Base-by-base conservation (phyloP, 2,888 invertebrate species). In the Caenorhabditis drosophilae region DNA sequence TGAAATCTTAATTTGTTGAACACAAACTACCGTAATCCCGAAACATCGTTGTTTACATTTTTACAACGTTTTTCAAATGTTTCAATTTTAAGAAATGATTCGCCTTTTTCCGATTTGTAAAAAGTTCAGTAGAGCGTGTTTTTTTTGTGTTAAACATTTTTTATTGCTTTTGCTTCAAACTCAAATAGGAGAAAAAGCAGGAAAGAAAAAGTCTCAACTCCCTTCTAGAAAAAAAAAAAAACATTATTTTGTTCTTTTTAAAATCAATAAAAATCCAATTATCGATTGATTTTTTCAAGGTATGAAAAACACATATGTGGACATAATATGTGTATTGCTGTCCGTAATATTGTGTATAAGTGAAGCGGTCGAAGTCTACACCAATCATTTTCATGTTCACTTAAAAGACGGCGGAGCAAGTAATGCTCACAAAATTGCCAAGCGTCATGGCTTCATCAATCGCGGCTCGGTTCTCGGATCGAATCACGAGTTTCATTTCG, bases 351-450 rank as follows among this genome's bases (percentile, higher is more conserved):
- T 63, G 50, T 53, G 53, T 42, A 58, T 63, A 22, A 49, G 54
- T 54, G 64, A 62, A 41, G 38, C 70, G 45, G 58, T 73, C 58
- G 68, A 92, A 84, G 89, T 97, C 80, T 93, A 93, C 88, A 96
- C 95, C 85, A 96, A 95, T 86, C 91, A 92, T 56, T 97, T 97
- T 88, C 88, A 93, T 85, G 95, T 97, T 80, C 89, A 90, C 57
- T 57, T 72, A 52, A 76, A 76, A 79, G 90, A 76, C 55, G 71
- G 78, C 60, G 70, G 78, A 59, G 89, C 71, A 44, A 77, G 76
- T 23, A 71, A 77, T 82, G 96, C 93, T 50, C 90, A 90, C 84
- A 85, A 88, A 75, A 89, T 97, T 71, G 96, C 96, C 64, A 87
- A 88, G 73, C 88, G 90, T 83, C 91, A 93, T 85, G 96, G 96